Percentiles rank a stretch among this genome's conserved stretches.
Evolutionary conservation across 2,113 vertebrate genomes (phyloP).

Genomic region (Gobio gobio): DNA sequence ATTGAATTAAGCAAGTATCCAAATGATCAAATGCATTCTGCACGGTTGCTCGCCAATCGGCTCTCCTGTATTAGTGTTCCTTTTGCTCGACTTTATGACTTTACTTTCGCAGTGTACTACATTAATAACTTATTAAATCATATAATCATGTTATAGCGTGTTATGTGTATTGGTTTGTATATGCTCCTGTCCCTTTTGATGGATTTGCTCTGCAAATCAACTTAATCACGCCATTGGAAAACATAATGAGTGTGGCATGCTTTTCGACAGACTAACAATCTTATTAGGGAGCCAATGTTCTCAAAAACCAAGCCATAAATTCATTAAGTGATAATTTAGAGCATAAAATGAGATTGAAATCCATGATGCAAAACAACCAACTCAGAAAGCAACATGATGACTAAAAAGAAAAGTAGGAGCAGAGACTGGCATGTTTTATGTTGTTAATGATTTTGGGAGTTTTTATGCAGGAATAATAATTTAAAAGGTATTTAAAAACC

Average conservation of each 20-base stretch:
- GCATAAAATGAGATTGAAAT: slow-evolving; percentile 78
- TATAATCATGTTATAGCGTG: slow-evolving; percentile 75
- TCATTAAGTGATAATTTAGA: slow-evolving; percentile 77
- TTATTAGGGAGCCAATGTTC: slow-evolving; percentile 74
- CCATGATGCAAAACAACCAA: slow-evolving; percentile 66
- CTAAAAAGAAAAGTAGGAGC: slow-evolving; percentile 50
- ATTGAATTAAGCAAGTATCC: slow-evolving; percentile 30
- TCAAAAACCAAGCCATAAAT: slow-evolving; percentile 75
- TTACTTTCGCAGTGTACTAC: slow-evolving; percentile 68
- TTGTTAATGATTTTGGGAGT: slow-evolving; percentile 1
- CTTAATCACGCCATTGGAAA: slow-evolving; percentile 76
- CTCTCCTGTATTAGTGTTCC: slow-evolving; percentile 53
- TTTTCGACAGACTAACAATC: slow-evolving; percentile 77
- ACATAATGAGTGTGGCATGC: slow-evolving; percentile 75
- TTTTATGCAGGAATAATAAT: neutral
- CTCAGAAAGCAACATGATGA: slow-evolving; percentile 51
- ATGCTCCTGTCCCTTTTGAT: slow-evolving; percentile 70
- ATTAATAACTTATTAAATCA: slow-evolving; percentile 79
- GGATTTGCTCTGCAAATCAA: slow-evolving; percentile 76
- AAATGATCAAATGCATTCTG: slow-evolving; percentile 54
- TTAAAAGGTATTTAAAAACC: neutral
- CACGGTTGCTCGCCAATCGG: slow-evolving; percentile 34
- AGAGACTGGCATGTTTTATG: neutral
- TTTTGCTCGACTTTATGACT: slow-evolving; percentile 66
- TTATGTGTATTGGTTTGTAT: slow-evolving; percentile 69